These are phyloP conservation scores for Gadus macrocephalus DNA, from an alignment of 2,113 vertebrate genomes.

Conservation along the genomic window DNA sequence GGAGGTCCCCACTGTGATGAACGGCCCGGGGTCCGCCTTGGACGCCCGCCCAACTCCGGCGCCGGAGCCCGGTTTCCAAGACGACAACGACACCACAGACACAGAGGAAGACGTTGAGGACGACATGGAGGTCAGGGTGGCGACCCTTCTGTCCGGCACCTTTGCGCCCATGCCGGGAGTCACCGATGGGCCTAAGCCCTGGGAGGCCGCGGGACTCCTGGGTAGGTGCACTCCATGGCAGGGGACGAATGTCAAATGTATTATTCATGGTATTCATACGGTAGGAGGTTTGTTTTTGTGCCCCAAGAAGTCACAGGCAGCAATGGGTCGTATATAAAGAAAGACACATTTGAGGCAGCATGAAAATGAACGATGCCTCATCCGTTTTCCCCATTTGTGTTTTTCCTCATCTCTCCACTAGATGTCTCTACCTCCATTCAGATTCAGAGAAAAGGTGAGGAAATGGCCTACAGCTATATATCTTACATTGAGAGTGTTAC, in stretches of 20 bases:
- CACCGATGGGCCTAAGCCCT: slow-evolving; percentile 55
- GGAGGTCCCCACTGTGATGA: slow-evolving; percentile 7
- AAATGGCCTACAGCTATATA: not conserved
- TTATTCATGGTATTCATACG: not conserved
- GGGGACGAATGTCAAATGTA: not conserved
- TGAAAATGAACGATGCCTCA: slow-evolving; percentile 7
- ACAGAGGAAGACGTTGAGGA: not conserved
- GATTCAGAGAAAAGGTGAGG: slow-evolving; percentile 64
- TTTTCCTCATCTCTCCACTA: slow-evolving; percentile 39
- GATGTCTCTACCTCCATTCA: slow-evolving; percentile 73
- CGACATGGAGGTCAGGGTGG: slow-evolving; percentile 42
- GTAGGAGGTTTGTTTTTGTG: not conserved
- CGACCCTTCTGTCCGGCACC: slow-evolving; percentile 63
- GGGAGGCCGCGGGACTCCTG: slow-evolving; percentile 66
- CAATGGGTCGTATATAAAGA: not conserved
- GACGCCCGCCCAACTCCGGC: not conserved
- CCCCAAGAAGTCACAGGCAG: not conserved
- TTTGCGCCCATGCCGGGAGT: slow-evolving; percentile 70
- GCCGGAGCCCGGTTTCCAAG: slow-evolving; percentile 3
- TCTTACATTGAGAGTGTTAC: not conserved
- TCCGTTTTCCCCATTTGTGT: too few relatives aligned
- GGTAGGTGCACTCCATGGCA: slow-evolving; percentile 45
- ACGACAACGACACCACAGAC: slow-evolving; percentile 33
- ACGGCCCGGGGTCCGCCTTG: slow-evolving; percentile 8
- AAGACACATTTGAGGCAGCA: not conserved